phyloP scores from a whole-genome alignment of 2,797 vertebrate species.

The Gobio occitaniae region DNA sequence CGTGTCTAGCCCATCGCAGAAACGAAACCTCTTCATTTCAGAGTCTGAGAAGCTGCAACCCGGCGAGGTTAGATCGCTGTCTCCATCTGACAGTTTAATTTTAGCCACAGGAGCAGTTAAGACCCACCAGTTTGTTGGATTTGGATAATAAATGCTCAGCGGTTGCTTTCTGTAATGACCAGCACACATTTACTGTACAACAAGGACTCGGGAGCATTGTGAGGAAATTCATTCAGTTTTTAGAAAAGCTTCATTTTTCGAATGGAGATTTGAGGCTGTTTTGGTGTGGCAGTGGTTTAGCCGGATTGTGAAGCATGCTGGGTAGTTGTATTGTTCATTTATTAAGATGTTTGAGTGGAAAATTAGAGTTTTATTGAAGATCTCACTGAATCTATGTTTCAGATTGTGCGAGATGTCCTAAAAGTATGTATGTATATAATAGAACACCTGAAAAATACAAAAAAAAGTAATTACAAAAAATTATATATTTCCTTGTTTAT shows the following conservation, averaged over 20 bases:
- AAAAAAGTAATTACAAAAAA: background rate
- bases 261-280: background rate
- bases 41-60: constrained; percentile 29
- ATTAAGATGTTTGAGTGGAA: background rate
- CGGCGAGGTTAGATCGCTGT: constrained; percentile 22
- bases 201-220: background rate
- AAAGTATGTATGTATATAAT: background rate
- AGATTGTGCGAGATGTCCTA: too few species aligned
- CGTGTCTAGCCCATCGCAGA: constrained; percentile 16
- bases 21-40: constrained; percentile 6
- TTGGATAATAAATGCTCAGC: constrained; percentile 42
- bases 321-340: background rate
- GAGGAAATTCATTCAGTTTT: background rate
- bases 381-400: background rate
- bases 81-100: constrained; percentile 57
- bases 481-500: background rate
- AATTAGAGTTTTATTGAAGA: background rate
- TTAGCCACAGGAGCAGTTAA: constrained; percentile 52
- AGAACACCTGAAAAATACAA: background rate
- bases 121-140: constrained; percentile 48
- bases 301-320: background rate
- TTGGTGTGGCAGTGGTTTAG: background rate
- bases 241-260: constrained; percentile 19
- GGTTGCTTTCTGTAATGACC: constrained; percentile 35
- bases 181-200: constrained; percentile 13